Percentiles rank a stretch among this genome's conserved stretches.
phyloP scores from a whole-genome alignment of 2,888 invertebrate genomes.

The Lamellibrachia satsuma region DNA sequence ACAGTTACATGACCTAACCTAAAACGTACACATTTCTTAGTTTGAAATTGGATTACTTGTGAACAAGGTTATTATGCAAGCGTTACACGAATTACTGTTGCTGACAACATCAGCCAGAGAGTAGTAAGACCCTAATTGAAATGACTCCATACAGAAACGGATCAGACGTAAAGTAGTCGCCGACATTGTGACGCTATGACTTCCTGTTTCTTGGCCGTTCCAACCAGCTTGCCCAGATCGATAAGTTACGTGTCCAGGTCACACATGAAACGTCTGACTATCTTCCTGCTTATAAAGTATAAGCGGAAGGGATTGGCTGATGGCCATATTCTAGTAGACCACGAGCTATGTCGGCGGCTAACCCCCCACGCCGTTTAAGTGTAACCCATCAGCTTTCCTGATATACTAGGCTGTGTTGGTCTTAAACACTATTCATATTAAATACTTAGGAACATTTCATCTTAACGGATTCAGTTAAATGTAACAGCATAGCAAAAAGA shows the following conservation, averaged over 20 bases:
- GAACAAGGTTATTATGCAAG: too few species aligned
- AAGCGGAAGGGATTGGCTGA: not conserved
- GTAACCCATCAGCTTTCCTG: not conserved
- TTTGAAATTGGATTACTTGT: too few species aligned
- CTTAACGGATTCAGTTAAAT: too few species aligned
- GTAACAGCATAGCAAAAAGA: too few species aligned
- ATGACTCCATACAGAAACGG: not conserved
- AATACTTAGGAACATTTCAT: not conserved
- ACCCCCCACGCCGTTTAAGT: not conserved
- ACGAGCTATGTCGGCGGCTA: not conserved
- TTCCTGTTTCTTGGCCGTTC: not conserved
- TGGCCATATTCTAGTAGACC: not conserved
- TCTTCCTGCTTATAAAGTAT: not conserved
- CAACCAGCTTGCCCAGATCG: not conserved
- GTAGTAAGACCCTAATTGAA: not conserved
- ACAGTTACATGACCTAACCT: too few species aligned
- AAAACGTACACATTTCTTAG: too few species aligned
- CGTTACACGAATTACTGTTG: too few species aligned
- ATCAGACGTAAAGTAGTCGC: not conserved
- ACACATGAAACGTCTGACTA: not conserved
- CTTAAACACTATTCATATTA: not conserved
- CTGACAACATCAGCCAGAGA: too few species aligned
- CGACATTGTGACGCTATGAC: not conserved
- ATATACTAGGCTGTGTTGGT: not conserved
- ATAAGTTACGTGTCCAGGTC: not conserved